A percentile compares a stretch with the other conserved stretches of the same genome.
Conservation (phyloP, 2,113 vertebrate species). For the Pituophis catenifer region DNA sequence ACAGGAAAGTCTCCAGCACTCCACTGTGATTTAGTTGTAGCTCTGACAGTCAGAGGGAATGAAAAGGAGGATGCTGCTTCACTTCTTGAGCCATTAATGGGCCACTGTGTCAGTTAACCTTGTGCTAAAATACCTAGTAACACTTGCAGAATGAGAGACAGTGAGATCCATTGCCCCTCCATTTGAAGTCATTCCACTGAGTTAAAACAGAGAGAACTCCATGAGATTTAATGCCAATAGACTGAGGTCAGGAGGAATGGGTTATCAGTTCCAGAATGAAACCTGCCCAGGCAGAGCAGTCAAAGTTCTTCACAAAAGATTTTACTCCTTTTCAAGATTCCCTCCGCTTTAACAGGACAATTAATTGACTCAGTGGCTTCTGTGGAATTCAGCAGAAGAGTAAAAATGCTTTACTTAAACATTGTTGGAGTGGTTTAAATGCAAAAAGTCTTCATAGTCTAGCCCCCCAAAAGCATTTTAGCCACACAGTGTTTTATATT, state of each 20-base stretch:
- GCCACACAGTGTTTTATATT: background rate
- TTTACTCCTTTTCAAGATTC: background rate
- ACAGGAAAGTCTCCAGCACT: background rate
- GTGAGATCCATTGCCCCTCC: background rate
- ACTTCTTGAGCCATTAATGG: background rate
- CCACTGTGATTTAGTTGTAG: background rate
- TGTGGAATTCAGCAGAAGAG: background rate
- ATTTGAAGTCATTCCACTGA: too few species aligned
- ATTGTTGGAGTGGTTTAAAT: background rate
- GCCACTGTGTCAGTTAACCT: too few species aligned
- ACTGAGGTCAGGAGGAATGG: background rate
- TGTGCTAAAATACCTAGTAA: background rate
- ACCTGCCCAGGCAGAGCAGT: too few species aligned
- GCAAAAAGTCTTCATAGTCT: background rate
- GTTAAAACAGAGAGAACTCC: background rate
- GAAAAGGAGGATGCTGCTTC: background rate
- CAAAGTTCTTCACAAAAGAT: background rate
- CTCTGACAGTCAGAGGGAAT: background rate
- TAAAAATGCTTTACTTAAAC: background rate
- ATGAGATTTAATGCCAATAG: background rate
- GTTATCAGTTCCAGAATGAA: background rate
- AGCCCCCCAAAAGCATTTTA: background rate
- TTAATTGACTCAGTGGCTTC: background rate
- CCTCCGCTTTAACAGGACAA: background rate
- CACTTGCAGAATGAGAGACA: background rate